These are phyloP conservation scores for Strongylocentrotus purpuratus DNA, from an alignment of 35 echinoderm and acorn worm species.

Conservation along the genomic window DNA sequence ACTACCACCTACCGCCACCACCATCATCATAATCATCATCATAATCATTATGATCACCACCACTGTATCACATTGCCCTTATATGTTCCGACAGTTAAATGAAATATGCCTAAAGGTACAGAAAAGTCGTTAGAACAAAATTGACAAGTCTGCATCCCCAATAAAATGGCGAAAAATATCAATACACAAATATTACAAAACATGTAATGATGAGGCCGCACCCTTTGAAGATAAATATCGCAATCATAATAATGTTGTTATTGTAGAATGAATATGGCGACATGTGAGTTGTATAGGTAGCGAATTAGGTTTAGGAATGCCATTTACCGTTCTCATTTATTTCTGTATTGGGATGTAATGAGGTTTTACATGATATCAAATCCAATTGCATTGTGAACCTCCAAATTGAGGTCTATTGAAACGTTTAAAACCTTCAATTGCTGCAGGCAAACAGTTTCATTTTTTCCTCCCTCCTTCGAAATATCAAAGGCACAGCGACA, in stretches of 20 bases:
- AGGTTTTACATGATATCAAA: conserved; percentile 11
- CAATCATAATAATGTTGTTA: neutral
- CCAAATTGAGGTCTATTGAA: neutral
- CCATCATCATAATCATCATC: too few species aligned
- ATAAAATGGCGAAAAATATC: too few species aligned
- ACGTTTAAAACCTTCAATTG: neutral
- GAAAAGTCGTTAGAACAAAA: too few species aligned
- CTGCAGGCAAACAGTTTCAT: neutral
- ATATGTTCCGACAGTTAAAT: too few species aligned
- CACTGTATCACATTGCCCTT: too few species aligned
- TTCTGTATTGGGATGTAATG: neutral
- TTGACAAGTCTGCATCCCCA: too few species aligned
- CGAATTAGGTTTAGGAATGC: neutral
- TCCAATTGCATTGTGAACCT: neutral
- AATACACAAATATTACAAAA: too few species aligned
- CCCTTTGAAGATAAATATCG: neutral
- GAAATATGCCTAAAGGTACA: too few species aligned
- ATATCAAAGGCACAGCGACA: conserved; percentile 2
- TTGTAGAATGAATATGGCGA: neutral
- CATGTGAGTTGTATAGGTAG: neutral
- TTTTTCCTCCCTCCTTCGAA: neutral
- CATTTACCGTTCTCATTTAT: neutral
- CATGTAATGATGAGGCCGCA: neutral
- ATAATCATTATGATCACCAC: too few species aligned
- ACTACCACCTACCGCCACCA: too few species aligned